Evolutionary conservation across 2,113 vertebrate genomes (phyloP).

Genomic region (Pungitius pungitius): DNA sequence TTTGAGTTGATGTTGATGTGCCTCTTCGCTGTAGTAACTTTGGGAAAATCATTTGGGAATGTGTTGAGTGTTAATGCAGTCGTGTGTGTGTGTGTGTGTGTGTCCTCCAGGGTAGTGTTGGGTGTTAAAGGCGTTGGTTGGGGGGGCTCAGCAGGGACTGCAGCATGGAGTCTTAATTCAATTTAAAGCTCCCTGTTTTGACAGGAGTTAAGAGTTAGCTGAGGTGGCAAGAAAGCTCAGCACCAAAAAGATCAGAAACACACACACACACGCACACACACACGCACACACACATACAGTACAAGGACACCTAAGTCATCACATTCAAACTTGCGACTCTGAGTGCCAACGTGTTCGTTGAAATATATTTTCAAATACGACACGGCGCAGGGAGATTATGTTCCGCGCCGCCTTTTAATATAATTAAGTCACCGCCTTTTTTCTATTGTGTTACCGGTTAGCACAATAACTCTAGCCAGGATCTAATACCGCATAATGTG

Average conservation of each 20-base stretch:
- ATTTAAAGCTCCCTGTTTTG: slow-evolving; percentile 86
- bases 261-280: slow-evolving; percentile 22
- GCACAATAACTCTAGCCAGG: slow-evolving; percentile 37
- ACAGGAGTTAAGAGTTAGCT: slow-evolving; percentile 88
- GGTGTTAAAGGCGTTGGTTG: slow-evolving; percentile 85
- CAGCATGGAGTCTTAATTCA: slow-evolving; percentile 91
- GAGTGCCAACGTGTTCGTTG: neutral
- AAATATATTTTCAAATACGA: slow-evolving; percentile 29
- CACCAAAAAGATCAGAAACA: slow-evolving; percentile 66
- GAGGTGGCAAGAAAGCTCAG: slow-evolving; percentile 74
- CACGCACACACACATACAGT: slow-evolving; percentile 11
- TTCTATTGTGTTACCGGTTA: slow-evolving; percentile 37
- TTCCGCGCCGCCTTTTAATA: slow-evolving; percentile 17
- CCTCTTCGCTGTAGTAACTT: slow-evolving; percentile 3
- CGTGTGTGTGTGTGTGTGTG: slow-evolving; percentile 45
- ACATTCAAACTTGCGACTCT: neutral
- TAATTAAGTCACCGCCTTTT: slow-evolving; percentile 36
- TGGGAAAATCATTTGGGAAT: slow-evolving; percentile 6
- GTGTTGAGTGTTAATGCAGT: neutral
- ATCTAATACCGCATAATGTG: slow-evolving; percentile 60
- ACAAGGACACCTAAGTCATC: neutral
- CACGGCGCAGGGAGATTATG: slow-evolving; percentile 25
- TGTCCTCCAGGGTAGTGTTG: slow-evolving; percentile 50
- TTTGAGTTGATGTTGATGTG: neutral
- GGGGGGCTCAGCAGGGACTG: slow-evolving; percentile 82